These are phyloP conservation scores for Gorsachius goisagi DNA, from an alignment of 2,113 vertebrate genomes.

Conservation along the genomic window DNA sequence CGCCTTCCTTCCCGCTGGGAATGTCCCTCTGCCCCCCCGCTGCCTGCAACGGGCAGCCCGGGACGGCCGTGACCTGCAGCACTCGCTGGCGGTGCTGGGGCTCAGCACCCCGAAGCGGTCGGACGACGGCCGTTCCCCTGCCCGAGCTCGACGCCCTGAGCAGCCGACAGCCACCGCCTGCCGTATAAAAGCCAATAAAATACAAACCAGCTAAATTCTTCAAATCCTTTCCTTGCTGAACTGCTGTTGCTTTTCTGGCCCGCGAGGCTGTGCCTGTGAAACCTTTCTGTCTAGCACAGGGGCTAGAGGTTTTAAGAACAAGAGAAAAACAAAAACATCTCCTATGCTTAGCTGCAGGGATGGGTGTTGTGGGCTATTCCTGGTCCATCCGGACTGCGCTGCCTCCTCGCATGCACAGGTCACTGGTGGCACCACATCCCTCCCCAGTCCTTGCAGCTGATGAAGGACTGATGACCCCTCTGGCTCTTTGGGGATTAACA, in stretches of 20 bases:
- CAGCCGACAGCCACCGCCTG: background rate
- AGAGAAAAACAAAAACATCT: background rate
- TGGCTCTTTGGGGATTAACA: background rate
- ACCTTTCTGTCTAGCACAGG: background rate
- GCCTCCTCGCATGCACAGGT: fast-evolving
- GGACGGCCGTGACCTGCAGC: background rate
- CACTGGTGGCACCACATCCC: fast-evolving
- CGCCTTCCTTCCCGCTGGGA: background rate
- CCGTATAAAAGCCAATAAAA: background rate
- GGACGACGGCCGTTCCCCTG: background rate
- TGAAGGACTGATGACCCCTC: background rate
- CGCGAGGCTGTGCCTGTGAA: background rate
- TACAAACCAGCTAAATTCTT: background rate
- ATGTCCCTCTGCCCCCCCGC: background rate
- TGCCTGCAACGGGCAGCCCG: fast-evolving
- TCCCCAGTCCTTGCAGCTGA: background rate
- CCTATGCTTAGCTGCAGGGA: background rate
- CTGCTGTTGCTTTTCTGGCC: background rate
- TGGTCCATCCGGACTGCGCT: fast-evolving
- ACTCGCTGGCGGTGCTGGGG: background rate
- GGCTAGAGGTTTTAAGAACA: background rate
- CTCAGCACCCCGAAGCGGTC: background rate
- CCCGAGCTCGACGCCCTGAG: background rate
- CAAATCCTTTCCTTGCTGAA: background rate
- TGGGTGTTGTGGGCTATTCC: background rate